Evolutionary conservation across 2,113 vertebrate genomes (phyloP).

Genomic region (Macrotus californicus): DNA sequence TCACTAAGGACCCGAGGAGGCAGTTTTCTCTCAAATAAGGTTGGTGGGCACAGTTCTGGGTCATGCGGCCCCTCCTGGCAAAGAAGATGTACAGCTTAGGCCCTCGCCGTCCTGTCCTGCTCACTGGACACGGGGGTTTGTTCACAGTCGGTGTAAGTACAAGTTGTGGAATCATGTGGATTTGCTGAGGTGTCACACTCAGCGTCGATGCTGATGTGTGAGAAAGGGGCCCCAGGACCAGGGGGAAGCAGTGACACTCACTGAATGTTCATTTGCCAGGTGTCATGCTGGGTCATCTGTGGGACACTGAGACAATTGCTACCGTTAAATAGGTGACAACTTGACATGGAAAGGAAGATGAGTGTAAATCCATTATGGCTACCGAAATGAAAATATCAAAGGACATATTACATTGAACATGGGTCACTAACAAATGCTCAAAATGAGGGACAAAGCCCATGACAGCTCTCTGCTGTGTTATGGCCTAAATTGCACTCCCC

Average conservation of each 20-base stretch:
- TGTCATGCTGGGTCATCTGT: not conserved
- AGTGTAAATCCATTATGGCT: not conserved
- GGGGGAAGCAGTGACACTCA: too few relatives aligned
- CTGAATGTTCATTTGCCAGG: not conserved
- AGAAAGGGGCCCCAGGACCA: not conserved
- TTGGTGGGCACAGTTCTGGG: too few relatives aligned
- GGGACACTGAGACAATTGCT: not conserved
- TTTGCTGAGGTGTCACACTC: not conserved
- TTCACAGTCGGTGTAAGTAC: not conserved
- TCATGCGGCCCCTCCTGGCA: rapidly evolving
- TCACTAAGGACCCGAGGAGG: not conserved
- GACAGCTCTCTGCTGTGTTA: not conserved
- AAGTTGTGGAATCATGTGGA: not conserved
- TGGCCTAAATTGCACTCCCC: not conserved
- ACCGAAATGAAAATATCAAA: not conserved
- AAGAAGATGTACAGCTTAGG: not conserved
- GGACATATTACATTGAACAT: not conserved
- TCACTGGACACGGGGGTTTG: not conserved
- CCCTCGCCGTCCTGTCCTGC: rapidly evolving
- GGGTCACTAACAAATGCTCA: not conserved
- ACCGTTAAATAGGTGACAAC: not conserved
- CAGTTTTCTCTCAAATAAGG: not conserved
- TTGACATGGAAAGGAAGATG: not conserved
- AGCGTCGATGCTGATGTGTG: not conserved
- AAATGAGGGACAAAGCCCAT: not conserved